Percentiles rank a stretch among this genome's conserved stretches.
phyloP scores from a whole-genome alignment of 2,113 vertebrate species.

The Canis aureus region DNA sequence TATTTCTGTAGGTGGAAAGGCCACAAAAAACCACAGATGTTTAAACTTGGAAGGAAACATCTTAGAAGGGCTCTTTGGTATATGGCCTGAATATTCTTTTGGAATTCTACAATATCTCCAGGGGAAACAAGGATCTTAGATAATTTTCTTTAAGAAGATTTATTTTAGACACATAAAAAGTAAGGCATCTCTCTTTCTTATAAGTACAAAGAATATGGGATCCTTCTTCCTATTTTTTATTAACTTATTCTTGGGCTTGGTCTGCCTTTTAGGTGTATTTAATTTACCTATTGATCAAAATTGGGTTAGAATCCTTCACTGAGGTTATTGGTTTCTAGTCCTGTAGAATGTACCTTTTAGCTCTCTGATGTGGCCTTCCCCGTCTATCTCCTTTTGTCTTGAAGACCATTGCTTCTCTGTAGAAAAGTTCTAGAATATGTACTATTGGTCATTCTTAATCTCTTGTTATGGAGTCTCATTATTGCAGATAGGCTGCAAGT shows the following conservation, averaged over 20 bases:
- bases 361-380: neutral
- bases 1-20: constrained; percentile 36
- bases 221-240: constrained; percentile 3
- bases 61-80: neutral
- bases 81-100: neutral
- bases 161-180: constrained; percentile 24
- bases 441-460: neutral
- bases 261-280: constrained; percentile 21
- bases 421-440: neutral
- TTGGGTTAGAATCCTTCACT: constrained; percentile 10
- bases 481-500: constrained; percentile 8
- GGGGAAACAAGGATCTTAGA: neutral
- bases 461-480: neutral
- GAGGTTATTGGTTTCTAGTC: constrained; percentile 6
- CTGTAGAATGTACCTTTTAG: constrained; percentile 13
- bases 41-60: neutral
- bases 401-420: neutral
- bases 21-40: neutral
- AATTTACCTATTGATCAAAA: constrained; percentile 53
- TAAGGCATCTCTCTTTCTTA: neutral
- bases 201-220: neutral
- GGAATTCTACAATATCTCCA: neutral
- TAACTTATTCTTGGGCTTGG: neutral
- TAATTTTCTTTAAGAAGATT: constrained; percentile 49
- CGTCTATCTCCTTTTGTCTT: neutral